Conservation (phyloP, 2,113 vertebrate genomes). For the Clarias batrachus region DNA sequence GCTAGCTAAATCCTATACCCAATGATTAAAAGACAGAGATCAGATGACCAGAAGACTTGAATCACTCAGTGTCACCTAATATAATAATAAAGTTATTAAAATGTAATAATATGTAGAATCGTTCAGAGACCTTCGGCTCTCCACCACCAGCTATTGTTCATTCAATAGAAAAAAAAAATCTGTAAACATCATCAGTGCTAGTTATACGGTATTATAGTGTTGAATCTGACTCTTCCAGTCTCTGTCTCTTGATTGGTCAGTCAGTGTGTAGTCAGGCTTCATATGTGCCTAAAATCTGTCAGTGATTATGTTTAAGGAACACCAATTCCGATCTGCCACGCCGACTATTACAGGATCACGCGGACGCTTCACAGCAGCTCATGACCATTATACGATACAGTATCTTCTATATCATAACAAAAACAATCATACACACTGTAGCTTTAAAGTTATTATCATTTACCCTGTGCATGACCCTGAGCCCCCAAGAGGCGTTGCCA, state of each 20-base stretch:
- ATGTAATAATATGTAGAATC: not conserved
- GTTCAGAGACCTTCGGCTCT: not conserved
- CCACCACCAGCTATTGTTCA: not conserved
- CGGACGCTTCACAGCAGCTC: not conserved
- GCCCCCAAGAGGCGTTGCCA: slow-evolving; percentile 29
- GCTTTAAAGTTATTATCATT: slow-evolving; percentile 16
- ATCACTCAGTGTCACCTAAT: not conserved
- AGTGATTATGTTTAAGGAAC: not conserved
- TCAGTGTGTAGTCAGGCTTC: not conserved
- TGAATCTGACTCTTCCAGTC: not conserved
- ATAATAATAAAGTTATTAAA: not conserved
- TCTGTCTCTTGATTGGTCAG: not conserved
- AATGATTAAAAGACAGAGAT: not conserved
- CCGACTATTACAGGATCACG: not conserved
- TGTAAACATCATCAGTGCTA: not conserved
- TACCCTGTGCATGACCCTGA: slow-evolving; percentile 40
- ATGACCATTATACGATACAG: not conserved
- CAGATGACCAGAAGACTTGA: not conserved
- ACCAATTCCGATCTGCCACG: not conserved
- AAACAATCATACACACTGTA: not conserved
- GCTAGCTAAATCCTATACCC: not conserved
- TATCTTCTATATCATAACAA: not conserved
- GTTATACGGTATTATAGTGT: not conserved
- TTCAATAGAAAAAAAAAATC: not conserved
- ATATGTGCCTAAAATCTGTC: not conserved